Conservation (phyloP, 2,888 invertebrate species). For the Chrysolina americana region DNA sequence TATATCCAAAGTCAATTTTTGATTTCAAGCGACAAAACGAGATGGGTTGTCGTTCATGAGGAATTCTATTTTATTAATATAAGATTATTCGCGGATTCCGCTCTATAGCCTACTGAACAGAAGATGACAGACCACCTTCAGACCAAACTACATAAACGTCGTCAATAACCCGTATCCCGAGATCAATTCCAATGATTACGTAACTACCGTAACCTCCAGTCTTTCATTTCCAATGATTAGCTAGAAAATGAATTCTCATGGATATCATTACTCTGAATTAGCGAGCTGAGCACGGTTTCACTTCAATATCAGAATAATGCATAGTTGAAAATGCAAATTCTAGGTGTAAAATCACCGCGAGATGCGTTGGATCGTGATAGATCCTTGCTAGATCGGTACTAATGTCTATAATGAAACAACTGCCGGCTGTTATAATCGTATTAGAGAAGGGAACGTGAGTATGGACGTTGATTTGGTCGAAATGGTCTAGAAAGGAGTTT, state of each 20-base stretch:
- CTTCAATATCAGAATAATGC: slow-evolving; percentile 24
- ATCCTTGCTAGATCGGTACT: slow-evolving; percentile 31
- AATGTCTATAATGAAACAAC: slow-evolving; percentile 25
- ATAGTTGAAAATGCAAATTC: slow-evolving; percentile 36
- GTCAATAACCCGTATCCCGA: neutral
- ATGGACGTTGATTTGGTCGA: neutral
- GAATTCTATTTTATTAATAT: too few relatives aligned
- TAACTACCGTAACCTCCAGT: slow-evolving; percentile 17
- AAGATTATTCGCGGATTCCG: too few relatives aligned
- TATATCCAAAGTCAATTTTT: too few relatives aligned
- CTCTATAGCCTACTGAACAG: too few relatives aligned
- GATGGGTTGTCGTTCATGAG: too few relatives aligned
- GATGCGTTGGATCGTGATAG: slow-evolving; percentile 39
- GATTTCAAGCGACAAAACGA: too few relatives aligned
- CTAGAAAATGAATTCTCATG: slow-evolving; percentile 34
- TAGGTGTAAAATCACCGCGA: slow-evolving; percentile 41
- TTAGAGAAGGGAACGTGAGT: slow-evolving; percentile 8
- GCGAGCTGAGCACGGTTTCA: slow-evolving; percentile 11
- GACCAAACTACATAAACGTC: neutral
- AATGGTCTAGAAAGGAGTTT: neutral
- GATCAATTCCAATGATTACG: neutral
- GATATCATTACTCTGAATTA: slow-evolving; percentile 41
- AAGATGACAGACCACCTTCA: too few relatives aligned
- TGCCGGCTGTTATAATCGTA: slow-evolving; percentile 16
- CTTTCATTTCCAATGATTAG: slow-evolving; percentile 20